Evolutionary conservation across 2,888 invertebrate genomes (phyloP).

Genomic region (Caenorhabditis virilis): DNA sequence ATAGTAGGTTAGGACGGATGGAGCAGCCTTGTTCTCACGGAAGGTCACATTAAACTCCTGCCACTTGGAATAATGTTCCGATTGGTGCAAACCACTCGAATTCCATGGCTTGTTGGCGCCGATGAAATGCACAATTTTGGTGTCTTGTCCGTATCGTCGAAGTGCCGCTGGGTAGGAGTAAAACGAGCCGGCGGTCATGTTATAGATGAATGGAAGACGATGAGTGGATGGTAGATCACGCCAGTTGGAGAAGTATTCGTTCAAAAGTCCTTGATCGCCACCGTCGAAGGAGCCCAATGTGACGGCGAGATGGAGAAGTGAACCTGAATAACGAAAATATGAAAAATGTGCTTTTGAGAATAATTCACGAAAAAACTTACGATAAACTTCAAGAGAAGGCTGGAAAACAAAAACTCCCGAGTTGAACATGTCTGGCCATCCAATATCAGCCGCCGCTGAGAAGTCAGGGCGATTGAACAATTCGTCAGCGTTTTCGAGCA

Average conservation of each 20-base stretch:
- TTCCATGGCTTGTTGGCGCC: constrained; percentile 92
- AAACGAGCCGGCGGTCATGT: constrained; percentile 91
- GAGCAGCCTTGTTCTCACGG: too few relatives aligned
- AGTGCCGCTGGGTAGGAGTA: constrained; percentile 96
- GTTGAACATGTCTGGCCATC: constrained; percentile 77
- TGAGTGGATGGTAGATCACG: constrained; percentile 84
- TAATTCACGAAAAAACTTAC: constrained; percentile 18
- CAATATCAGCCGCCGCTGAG: constrained; percentile 66
- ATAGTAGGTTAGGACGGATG: too few relatives aligned
- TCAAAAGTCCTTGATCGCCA: constrained; percentile 80
- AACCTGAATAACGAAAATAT: too few relatives aligned
- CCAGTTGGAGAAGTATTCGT: constrained; percentile 93
- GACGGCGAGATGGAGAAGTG: constrained; percentile 81
- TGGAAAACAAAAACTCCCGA: constrained; percentile 89
- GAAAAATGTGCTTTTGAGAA: constrained; percentile 72
- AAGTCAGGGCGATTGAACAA: constrained; percentile 84
- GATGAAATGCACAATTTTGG: constrained; percentile 97
- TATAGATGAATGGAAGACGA: constrained; percentile 95
- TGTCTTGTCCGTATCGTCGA: constrained; percentile 83
- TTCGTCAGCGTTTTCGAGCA: constrained; percentile 91
- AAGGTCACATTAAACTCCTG: constrained; percentile 19
- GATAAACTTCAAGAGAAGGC: constrained; percentile 86
- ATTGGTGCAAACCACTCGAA: constrained; percentile 31
- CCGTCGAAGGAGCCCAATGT: constrained; percentile 94
- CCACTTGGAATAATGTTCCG: constrained; percentile 76